Evolutionary conservation across 2,113 vertebrate species (phyloP), one percentile per base, ranked within the genome.

Genomic region (Halcyon senegalensis): DNA sequence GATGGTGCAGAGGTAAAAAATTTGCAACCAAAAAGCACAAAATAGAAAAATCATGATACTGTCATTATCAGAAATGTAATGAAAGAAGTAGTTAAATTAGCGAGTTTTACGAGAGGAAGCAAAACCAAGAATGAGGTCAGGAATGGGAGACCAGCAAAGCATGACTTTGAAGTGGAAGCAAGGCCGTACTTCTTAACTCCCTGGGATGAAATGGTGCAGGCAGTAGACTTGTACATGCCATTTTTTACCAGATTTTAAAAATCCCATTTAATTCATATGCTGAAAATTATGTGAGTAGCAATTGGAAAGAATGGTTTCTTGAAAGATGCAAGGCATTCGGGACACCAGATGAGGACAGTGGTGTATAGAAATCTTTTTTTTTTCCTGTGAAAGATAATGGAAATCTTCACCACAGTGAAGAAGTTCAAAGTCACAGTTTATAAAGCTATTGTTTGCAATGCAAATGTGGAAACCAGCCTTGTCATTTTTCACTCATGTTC

Each of bases 401-500:
- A 85, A 94, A 77, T 87, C 68, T 95, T 90, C 55, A 88, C 46
- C 17, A 15, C 63, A 73, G 59, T 56, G 79, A 84, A 70, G 12
- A 35, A 43, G 41, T 90, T 91, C 59, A 77, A 76, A 94, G 44
- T 77, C 41, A 46, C 55, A n/a, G 25, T 89, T 88, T 92, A 78
- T 64, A 90, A 84, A 93, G 69, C 41, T 77, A 43, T 92, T 90
- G 85, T 92, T 83, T 96, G 73, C 94, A 67, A 31, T 93, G 90
- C 91, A 92, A 75, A 90, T 89, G 41, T 77, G 63, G 77, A 95
- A 96, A 73, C 37, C 55, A 87, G 20, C 64, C 46, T 87, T 80
- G 79, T 92, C 37, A 43, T 70, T 96, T 94, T 95, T 94, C 58
- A 63, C 73, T 90, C 60, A 10, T 50, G 44, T 81, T 93, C 86